phyloP scores from a whole-genome alignment of 2,113 vertebrate genomes.

The Carlito syrichta region DNA sequence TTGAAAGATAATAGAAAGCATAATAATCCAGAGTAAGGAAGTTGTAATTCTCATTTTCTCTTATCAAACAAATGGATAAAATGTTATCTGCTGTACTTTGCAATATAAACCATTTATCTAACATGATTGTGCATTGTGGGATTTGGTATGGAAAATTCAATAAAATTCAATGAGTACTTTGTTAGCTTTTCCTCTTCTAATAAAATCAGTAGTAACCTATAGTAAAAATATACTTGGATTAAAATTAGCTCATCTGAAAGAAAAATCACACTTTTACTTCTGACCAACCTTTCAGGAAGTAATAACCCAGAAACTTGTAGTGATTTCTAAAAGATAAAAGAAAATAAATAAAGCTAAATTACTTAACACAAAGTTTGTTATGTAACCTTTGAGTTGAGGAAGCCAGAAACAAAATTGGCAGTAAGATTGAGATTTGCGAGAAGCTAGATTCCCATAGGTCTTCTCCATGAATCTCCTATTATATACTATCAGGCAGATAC shows the following conservation, averaged over 20 bases:
- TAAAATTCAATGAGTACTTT: not conserved
- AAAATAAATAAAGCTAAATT: not conserved
- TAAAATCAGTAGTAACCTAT: not conserved
- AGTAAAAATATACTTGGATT: not conserved
- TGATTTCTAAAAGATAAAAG: no score
- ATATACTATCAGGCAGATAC: not conserved
- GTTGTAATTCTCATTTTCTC: not conserved
- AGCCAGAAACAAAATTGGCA: not conserved
- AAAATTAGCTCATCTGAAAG: not conserved
- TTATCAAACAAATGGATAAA: not conserved
- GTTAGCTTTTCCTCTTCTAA: not conserved
- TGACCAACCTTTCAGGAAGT: not conserved
- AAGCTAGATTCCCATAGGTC: not conserved
- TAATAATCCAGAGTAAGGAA: not conserved
- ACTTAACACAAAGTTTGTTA: conserved; percentile 30
- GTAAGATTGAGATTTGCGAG: not conserved
- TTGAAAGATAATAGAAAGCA: not conserved
- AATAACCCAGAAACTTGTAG: not conserved
- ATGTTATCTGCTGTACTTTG: not conserved
- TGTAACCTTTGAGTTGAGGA: not conserved
- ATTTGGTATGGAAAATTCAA: not conserved
- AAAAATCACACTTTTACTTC: not conserved
- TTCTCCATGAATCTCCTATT: not conserved
- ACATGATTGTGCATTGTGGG: not conserved
- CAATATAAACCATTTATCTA: not conserved